Evolutionary conservation across 2,113 vertebrate species (phyloP), one percentile per base, ranked within the genome.

Genomic region (Callionymus lyra): DNA sequence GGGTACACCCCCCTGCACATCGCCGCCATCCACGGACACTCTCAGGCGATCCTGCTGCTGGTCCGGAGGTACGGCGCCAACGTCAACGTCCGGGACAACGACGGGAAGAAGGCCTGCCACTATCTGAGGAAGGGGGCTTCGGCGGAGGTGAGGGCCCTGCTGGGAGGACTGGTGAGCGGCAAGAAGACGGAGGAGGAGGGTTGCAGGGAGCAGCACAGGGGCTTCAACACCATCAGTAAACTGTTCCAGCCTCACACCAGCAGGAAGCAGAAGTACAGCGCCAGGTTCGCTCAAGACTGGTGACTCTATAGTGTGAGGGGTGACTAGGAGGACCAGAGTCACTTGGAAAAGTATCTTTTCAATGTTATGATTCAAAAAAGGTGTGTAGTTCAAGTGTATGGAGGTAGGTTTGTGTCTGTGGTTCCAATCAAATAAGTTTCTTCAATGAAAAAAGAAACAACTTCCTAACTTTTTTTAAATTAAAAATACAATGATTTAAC

Each of bases 1-100:
- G 94, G 94, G 6, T 96, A 98, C 84, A 98, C 95, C 0, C 87
- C 94, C 0, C 69, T 99, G 21, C 95, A 99, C 79, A 76, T 98
- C 4, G 93, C 94, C 0, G 90, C 91, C 5, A 89, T 97, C 5
- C 93, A 98, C 2, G 80, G 87, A 32, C 89, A 65, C 32, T 72
- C 83, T 15, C 69, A 85, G 2, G 63, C 90, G 1, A 85, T 91
- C 5, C 57, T 44, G 34, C 47, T 86, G 59, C 80, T 99, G 9
- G 89, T 94, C 53, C 75, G 62, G 32, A 62, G 72, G 6, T 88
- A 91, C 21, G 81, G 84, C 0, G 95, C 93, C 41, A 86, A 80
- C 34, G 80, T 79, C 0, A 74, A 85, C 9, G 56, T 89, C 19
- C 81, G 95, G 6, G 95, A 97, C 60, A 87, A 98, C 53, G 87